phyloP scores from a whole-genome alignment of 2,113 vertebrate species.

The Megaceryle maxima region DNA sequence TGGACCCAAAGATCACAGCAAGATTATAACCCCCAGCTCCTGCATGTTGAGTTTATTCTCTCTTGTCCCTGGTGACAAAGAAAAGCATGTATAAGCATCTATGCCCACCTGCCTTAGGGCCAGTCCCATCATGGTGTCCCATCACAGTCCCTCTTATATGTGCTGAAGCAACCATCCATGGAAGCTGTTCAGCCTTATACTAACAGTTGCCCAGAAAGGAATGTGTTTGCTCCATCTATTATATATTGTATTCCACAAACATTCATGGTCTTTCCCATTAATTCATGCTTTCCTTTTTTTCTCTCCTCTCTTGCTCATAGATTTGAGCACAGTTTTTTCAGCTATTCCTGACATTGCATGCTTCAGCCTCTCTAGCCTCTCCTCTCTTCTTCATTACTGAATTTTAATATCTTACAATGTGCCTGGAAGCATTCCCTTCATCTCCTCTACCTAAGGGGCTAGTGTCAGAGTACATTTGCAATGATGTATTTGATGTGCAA shows the following conservation, averaged over 20 bases:
- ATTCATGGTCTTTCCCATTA: background rate
- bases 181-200: background rate
- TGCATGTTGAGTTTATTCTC: background rate
- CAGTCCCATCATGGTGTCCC: background rate
- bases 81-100: background rate
- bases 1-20: background rate
- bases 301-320: background rate
- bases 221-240: background rate
- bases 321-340: background rate
- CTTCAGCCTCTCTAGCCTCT: background rate
- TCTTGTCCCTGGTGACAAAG: background rate
- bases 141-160: background rate
- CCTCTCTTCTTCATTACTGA: background rate
- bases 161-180: background rate
- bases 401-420: background rate
- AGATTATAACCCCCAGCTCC: background rate
- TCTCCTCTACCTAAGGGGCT: background rate
- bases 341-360: background rate
- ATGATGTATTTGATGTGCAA: rapidly evolving
- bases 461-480: background rate
- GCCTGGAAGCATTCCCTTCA: background rate
- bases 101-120: background rate
- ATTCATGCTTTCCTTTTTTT: background rate
- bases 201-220: background rate
- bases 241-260: background rate